Evolutionary conservation across 2,888 invertebrate species (phyloP).

Genomic region (Idaea straminata): DNA sequence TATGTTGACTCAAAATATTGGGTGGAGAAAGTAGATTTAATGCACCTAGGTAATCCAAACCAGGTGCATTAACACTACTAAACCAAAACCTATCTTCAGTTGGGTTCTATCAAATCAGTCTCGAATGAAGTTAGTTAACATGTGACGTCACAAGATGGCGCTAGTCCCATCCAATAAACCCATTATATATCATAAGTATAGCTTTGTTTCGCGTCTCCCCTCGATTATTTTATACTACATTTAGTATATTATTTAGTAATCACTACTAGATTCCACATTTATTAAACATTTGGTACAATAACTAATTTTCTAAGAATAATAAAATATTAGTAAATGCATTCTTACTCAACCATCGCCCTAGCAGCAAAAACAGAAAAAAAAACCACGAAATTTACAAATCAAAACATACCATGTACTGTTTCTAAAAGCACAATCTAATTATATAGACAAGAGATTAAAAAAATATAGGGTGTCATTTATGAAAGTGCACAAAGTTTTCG

Average conservation of each 20-base stretch:
- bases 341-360: constrained; percentile 53
- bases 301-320: constrained; percentile 60
- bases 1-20: background rate
- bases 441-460: constrained; percentile 32
- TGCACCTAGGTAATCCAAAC: background rate
- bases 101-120: background rate
- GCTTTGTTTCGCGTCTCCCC: background rate
- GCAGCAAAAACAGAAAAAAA: constrained; percentile 48
- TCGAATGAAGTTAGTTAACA: background rate
- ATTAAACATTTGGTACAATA: constrained; percentile 73
- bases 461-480: background rate
- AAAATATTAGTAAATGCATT: constrained; percentile 79
- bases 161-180: background rate
- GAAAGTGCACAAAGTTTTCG: background rate
- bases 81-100: background rate
- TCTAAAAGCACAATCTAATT: constrained; percentile 28
- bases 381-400: constrained; percentile 70
- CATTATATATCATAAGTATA: background rate
- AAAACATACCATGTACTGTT: constrained; percentile 50
- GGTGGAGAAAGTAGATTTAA: background rate
- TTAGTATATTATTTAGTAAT: constrained; percentile 20
- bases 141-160: background rate
- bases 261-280: constrained; percentile 49
- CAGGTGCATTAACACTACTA: background rate
- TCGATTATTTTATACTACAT: background rate